These are phyloP conservation scores for Pycnonotus jocosus DNA, from an alignment of 2,113 vertebrate genomes.

Conservation along the genomic window DNA sequence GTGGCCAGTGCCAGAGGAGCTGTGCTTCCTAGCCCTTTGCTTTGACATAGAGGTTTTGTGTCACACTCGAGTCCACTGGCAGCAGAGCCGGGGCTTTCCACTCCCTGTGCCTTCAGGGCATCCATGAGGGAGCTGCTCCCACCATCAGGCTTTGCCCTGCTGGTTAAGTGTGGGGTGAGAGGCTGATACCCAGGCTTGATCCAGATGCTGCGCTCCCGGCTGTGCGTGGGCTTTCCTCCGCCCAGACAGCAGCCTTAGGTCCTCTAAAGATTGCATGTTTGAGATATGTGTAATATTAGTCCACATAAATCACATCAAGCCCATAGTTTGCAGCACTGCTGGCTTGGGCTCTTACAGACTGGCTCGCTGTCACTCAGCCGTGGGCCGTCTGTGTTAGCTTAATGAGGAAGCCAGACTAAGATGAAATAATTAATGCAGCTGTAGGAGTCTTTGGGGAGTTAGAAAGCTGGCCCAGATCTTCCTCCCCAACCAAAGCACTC, in stretches of 20 bases:
- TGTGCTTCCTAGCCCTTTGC: background rate
- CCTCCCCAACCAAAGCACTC: background rate
- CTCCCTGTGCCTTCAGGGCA: background rate
- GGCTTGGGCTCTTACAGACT: slow-evolving; percentile 15
- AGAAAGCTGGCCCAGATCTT: slow-evolving; percentile 10
- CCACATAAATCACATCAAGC: background rate
- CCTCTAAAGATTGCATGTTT: slow-evolving; percentile 18
- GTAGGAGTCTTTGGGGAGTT: slow-evolving; percentile 18
- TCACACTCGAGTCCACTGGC: background rate
- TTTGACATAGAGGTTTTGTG: background rate
- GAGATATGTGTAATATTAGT: slow-evolving; percentile 49
- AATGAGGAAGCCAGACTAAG: slow-evolving; percentile 57
- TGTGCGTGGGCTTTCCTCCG: background rate
- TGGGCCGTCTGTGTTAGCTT: background rate
- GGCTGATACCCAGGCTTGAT: background rate
- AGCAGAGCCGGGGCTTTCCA: background rate
- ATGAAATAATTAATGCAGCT: slow-evolving; percentile 61
- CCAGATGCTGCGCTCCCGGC: rapidly evolving
- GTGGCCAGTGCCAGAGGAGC: rapidly evolving
- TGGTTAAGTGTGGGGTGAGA: background rate
- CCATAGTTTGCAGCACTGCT: slow-evolving; percentile 11
- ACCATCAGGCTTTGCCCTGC: background rate
- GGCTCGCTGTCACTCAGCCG: background rate
- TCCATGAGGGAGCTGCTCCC: background rate
- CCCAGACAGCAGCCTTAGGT: background rate